phyloP scores from a whole-genome alignment of 2,113 vertebrate genomes.

The Apodemus sylvaticus region DNA sequence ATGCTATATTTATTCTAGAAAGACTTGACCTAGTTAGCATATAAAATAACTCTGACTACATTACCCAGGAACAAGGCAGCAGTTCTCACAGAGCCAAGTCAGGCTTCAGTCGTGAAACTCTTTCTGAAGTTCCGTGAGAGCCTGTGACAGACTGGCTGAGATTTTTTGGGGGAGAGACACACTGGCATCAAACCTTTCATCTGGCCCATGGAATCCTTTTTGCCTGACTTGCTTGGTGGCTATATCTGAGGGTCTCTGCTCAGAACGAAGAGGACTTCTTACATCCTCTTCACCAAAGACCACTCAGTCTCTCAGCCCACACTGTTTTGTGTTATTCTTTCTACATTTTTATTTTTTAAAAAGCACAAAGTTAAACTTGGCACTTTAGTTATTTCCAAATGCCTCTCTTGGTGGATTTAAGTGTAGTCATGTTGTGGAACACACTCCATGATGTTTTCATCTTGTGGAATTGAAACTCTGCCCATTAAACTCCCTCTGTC shows the following conservation, averaged over 20 bases:
- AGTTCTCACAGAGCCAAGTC: not conserved
- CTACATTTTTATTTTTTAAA: not conserved
- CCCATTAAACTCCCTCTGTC: not conserved
- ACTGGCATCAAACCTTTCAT: not conserved
- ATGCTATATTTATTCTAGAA: not conserved
- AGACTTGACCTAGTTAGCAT: conserved; percentile 18
- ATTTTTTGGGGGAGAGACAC: no score
- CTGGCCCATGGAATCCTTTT: not conserved
- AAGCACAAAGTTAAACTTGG: not conserved
- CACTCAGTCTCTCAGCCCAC: not conserved
- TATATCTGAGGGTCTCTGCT: not conserved
- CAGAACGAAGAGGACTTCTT: not conserved
- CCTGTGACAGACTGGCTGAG: not conserved
- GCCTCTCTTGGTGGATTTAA: not conserved
- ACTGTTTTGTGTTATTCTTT: not conserved
- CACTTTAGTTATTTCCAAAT: not conserved
- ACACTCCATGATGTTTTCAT: not conserved
- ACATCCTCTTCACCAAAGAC: not conserved
- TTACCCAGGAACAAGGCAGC: not conserved
- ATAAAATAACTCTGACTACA: not conserved
- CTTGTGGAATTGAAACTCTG: not conserved
- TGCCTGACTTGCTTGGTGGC: not conserved
- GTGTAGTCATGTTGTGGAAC: not conserved
- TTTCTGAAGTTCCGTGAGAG: not conserved
- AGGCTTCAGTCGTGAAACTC: not conserved